Evolutionary conservation across 2,888 invertebrate species (phyloP).

Genomic region (Scaptomyza polygonia): DNA sequence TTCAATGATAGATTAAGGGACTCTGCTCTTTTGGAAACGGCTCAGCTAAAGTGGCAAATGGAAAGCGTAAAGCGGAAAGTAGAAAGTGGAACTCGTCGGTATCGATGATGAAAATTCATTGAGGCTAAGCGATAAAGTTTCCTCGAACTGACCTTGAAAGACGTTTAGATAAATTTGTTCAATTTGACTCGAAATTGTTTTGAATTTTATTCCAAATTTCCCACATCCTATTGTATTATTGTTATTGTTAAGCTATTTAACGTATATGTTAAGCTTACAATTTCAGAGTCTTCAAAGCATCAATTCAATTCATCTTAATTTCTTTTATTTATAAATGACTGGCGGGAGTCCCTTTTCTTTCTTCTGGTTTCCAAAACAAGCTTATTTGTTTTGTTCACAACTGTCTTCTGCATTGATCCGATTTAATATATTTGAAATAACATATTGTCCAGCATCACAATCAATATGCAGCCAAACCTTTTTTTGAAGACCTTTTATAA

Average conservation of each 20-base stretch:
- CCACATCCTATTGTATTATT: too few species aligned
- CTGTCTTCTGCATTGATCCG: constrained; percentile 3
- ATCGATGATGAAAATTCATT: constrained; percentile 38
- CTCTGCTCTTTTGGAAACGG: constrained; percentile 19
- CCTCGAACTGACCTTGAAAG: constrained; percentile 27
- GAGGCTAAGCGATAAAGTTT: constrained; percentile 32
- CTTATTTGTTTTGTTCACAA: background rate
- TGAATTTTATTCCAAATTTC: background rate
- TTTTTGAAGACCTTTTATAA: background rate
- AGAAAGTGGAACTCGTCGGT: constrained; percentile 1
- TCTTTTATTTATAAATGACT: background rate
- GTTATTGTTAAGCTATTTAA: too few species aligned
- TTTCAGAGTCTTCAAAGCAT: background rate
- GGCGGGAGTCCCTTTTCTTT: background rate
- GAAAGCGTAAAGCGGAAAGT: background rate
- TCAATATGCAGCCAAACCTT: constrained; percentile 1
- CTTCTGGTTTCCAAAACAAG: background rate
- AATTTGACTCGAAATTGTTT: background rate
- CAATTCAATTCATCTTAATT: too few species aligned
- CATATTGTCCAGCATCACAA: background rate
- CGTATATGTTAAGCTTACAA: too few species aligned
- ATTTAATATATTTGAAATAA: background rate
- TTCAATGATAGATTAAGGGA: constrained; percentile 44
- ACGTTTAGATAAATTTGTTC: constrained; percentile 19
- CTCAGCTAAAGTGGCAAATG: constrained; percentile 9